Conservation (phyloP, 2,113 vertebrate species). For the Periophthalmus modestus region DNA sequence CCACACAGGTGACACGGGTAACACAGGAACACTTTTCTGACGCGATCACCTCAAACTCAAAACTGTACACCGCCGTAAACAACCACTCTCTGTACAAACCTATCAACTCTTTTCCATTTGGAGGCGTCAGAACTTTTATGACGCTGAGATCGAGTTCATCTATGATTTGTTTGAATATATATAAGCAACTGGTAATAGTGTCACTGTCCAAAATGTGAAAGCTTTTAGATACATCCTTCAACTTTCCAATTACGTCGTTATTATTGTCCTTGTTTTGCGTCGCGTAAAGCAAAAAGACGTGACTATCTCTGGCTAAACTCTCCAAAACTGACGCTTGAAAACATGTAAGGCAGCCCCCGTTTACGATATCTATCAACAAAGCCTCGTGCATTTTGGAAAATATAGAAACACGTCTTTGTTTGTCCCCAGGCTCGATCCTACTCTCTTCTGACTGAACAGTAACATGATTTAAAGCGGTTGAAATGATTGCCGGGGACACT, state of each 20-base stretch:
- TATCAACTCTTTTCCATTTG: slow-evolving; percentile 70
- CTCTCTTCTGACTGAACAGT: neutral
- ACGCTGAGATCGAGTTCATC: slow-evolving; percentile 77
- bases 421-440: neutral
- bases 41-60: slow-evolving; percentile 74
- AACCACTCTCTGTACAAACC: slow-evolving; percentile 77
- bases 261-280: accelerated
- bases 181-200: slow-evolving; percentile 76
- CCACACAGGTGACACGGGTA: slow-evolving; percentile 52
- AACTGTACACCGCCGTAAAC: slow-evolving; percentile 85
- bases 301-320: neutral
- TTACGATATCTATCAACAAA: slow-evolving; percentile 47
- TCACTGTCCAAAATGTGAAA: slow-evolving; percentile 53
- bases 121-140: slow-evolving; percentile 77
- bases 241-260: accelerated
- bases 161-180: slow-evolving; percentile 81
- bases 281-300: slow-evolving; percentile 51
- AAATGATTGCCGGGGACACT: neutral
- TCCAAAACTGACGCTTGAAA: neutral
- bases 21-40: neutral
- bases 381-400: slow-evolving; percentile 23
- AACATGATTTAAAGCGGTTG: neutral
- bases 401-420: too few relatives aligned
- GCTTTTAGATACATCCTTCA: neutral
- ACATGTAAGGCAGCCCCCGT: slow-evolving; percentile 11